These are phyloP conservation scores for Ceratina japonica DNA, from an alignment of 1,140 invertebrate species.

Conservation along the genomic window DNA sequence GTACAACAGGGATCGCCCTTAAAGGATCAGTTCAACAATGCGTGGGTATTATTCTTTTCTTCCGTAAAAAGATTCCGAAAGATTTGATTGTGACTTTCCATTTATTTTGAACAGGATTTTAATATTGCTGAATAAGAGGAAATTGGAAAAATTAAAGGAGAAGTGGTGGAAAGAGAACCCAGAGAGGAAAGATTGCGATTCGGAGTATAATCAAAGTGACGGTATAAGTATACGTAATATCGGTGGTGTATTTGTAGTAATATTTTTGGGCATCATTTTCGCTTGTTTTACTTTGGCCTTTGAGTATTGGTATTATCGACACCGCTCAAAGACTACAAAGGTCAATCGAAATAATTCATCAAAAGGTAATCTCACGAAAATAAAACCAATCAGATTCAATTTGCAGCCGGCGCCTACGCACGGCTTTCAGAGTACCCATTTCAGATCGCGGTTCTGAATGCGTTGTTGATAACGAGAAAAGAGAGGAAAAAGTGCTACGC, in stretches of 20 bases:
- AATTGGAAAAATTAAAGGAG: constrained; percentile 95
- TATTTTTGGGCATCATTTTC: constrained; percentile 95
- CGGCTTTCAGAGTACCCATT: constrained; percentile 53
- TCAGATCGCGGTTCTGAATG: constrained; percentile 65
- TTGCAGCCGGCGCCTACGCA: constrained; percentile 69
- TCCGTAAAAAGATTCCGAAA: neutral
- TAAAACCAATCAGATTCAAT: constrained; percentile 66
- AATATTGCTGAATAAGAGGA: constrained; percentile 93
- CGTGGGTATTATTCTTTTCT: constrained; percentile 82
- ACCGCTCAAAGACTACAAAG: constrained; percentile 74
- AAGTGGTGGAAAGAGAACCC: constrained; percentile 97
- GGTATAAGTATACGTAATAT: constrained; percentile 99
- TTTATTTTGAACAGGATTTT: constrained; percentile 83
- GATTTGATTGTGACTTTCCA: neutral
- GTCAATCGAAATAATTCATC: constrained; percentile 23
- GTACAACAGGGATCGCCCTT: constrained; percentile 97
- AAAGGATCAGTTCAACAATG: constrained; percentile 94
- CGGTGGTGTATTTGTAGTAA: constrained; percentile 97
- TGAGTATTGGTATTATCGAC: constrained; percentile 97
- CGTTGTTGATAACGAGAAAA: neutral
- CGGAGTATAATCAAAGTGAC: constrained; percentile 94
- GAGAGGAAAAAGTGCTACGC: neutral
- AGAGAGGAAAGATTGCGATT: constrained; percentile 88
- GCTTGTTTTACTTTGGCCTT: constrained; percentile 94
- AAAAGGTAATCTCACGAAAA: constrained; percentile 48